A percentile compares a stretch with the other conserved stretches of the same genome.
phyloP scores from a whole-genome alignment of 2,113 vertebrate genomes.

The Platichthys stellatus region DNA sequence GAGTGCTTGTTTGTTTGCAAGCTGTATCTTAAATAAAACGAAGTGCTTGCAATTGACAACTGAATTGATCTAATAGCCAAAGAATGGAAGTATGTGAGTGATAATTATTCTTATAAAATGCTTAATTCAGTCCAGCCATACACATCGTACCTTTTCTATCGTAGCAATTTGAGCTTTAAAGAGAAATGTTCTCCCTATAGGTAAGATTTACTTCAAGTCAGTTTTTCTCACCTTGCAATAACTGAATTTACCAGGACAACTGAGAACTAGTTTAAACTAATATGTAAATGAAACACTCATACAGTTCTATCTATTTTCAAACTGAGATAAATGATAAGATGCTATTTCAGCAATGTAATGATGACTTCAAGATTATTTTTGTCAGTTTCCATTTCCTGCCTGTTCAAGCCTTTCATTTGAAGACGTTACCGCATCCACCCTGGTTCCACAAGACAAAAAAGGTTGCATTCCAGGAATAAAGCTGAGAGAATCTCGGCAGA shows the following conservation, averaged over 20 bases:
- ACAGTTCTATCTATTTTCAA: neutral
- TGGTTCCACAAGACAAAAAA: neutral
- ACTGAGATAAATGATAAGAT: neutral
- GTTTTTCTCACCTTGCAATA: too few species aligned
- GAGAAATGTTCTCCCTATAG: too few species aligned
- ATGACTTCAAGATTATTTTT: too few species aligned
- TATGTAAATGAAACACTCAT: conserved; percentile 14
- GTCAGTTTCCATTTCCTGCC: too few species aligned
- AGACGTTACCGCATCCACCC: conserved; percentile 6
- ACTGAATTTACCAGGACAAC: too few species aligned
- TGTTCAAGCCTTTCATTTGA: too few species aligned
- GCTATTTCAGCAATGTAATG: too few species aligned
- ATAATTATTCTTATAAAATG: conserved; percentile 16
- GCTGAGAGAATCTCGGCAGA: conserved; percentile 9
- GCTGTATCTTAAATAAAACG: too few species aligned
- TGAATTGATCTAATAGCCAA: conserved; percentile 6
- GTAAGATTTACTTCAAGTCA: too few species aligned
- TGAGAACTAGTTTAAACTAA: conserved; percentile 7
- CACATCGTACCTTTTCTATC: conserved; percentile 6
- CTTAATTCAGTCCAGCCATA: neutral
- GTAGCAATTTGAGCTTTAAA: conserved; percentile 8
- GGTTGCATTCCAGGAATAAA: neutral
- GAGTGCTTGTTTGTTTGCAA: too few species aligned
- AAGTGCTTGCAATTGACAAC: neutral
- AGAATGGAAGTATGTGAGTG: neutral